Conservation (phyloP, 2,888 invertebrate genomes). For the Chrysomela aeneicollis region DNA sequence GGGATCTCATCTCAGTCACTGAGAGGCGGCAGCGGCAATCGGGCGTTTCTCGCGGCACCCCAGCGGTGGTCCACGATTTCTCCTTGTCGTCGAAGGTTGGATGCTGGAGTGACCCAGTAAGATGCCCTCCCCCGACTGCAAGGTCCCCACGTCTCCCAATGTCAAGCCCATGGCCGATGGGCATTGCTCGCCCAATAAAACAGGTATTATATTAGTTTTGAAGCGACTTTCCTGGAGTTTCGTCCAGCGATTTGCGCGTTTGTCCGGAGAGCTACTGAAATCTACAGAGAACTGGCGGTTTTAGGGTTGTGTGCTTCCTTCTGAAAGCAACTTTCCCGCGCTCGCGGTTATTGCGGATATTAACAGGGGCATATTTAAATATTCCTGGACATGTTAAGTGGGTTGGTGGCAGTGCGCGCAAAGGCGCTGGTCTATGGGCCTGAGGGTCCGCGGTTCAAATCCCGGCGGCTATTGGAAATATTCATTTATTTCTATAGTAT, state of each 20-base stretch:
- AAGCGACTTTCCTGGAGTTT: conserved; percentile 25
- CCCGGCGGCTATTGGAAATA: too few species aligned
- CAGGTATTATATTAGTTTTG: conserved; percentile 48
- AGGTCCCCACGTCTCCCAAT: conserved; percentile 49
- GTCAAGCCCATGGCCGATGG: conserved; percentile 58
- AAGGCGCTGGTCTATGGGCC: too few species aligned
- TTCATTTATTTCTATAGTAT: too few species aligned
- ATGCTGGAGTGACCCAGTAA: conserved; percentile 47
- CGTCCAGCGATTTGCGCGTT: background rate
- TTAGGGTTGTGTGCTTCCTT: background rate
- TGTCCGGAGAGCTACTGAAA: background rate
- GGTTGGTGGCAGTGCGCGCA: too few species aligned
- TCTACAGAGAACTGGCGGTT: background rate
- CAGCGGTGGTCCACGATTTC: conserved; percentile 39
- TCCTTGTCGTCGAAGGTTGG: conserved; percentile 45
- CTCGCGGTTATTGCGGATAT: background rate
- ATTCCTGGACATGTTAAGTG: background rate
- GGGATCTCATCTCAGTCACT: conserved; percentile 53
- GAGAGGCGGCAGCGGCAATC: conserved; percentile 51
- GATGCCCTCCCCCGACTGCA: conserved; percentile 58
- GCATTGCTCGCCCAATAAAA: conserved; percentile 60
- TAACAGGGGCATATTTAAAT: background rate
- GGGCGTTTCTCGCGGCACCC: conserved; percentile 52
- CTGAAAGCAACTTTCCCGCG: background rate
- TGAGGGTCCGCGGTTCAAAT: too few species aligned